Evolutionary conservation across 2,888 invertebrate species (phyloP), one percentile per base, ranked within the genome.

Genomic region (Andrena minutula): DNA sequence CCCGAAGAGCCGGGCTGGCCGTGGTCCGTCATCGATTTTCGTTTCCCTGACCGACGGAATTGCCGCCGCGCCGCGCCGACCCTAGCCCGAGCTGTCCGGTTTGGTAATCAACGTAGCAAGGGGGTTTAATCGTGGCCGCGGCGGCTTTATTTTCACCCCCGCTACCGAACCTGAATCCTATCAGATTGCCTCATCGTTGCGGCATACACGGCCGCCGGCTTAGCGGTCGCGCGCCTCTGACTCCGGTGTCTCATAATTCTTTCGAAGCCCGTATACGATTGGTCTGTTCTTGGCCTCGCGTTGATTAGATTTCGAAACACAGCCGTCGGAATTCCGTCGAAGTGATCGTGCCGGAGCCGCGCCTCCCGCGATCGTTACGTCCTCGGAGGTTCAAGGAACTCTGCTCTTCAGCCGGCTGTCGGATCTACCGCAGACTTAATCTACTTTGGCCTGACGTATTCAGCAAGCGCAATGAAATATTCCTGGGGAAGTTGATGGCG

Each of bases 81-180:
- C 20, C 61, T 69, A 12, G 35, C 63, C 63, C 4, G 53, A 70
- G 66, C 65, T 76, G 80, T 76, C 76, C 79, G 56, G 80, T 74
- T 79, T 76, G 69, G 80, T 84, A 76, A 79, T 76, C 84, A 84
- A 84, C 79, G 82, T 63, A 65, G 61, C 72, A 79, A 79, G 84
- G 70, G 76, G 76, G 75, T 84, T 84, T 84, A 84, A 84, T 84
- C 80, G 84, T 80, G 75, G 76, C 74, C 72, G 64, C 74, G 74
- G 79, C 60, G 84, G 84, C 84, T 84, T 84, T 84, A 83, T 79
- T 79, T 84, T 70, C 79, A 75, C 49, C 60, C 70, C 32, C 32
- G 26, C 60, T 12, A 26, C 68, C 71, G 69, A 56, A 60, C 75
- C 64, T 66, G 84, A 83, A 83, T 84, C 84, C 84, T 83, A 84